phyloP scores from a whole-genome alignment of 2,797 vertebrate species.

The Acanthiza pusilla region DNA sequence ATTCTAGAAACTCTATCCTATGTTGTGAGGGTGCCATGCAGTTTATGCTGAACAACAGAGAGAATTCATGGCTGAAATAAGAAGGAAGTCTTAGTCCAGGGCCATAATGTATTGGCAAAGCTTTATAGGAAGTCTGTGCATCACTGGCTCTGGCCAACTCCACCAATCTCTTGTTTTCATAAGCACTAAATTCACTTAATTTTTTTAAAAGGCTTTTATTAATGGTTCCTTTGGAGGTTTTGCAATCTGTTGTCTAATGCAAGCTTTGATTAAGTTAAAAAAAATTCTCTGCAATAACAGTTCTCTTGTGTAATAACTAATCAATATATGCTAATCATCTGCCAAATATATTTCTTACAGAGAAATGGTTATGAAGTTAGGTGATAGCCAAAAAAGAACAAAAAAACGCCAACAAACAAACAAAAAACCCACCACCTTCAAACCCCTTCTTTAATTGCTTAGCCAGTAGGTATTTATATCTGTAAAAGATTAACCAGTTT shows the following conservation, averaged over 20 bases:
- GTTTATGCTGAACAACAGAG: neutral
- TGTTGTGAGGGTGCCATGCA: rapidly evolving
- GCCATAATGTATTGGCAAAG: neutral
- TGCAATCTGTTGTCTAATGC: constrained; percentile 37
- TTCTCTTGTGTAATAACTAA: constrained; percentile 27
- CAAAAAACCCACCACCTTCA: neutral
- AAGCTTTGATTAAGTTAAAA: constrained; percentile 39
- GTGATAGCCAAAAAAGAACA: neutral
- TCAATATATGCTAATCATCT: constrained; percentile 39
- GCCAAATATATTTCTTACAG: constrained; percentile 7
- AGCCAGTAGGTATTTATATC: neutral
- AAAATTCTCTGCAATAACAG: neutral
- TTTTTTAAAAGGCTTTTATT: neutral
- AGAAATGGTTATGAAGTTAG: neutral
- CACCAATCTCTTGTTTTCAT: neutral
- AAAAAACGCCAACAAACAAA: neutral
- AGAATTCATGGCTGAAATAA: neutral
- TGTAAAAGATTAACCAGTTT: neutral
- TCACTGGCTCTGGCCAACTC: neutral
- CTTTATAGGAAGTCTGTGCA: neutral
- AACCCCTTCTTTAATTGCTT: neutral
- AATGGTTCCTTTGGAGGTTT: neutral
- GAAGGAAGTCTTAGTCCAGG: neutral
- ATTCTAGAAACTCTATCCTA: neutral
- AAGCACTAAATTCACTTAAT: neutral